Conservation (phyloP, 2,113 vertebrate genomes). For the Nothobranchius furzeri region DNA sequence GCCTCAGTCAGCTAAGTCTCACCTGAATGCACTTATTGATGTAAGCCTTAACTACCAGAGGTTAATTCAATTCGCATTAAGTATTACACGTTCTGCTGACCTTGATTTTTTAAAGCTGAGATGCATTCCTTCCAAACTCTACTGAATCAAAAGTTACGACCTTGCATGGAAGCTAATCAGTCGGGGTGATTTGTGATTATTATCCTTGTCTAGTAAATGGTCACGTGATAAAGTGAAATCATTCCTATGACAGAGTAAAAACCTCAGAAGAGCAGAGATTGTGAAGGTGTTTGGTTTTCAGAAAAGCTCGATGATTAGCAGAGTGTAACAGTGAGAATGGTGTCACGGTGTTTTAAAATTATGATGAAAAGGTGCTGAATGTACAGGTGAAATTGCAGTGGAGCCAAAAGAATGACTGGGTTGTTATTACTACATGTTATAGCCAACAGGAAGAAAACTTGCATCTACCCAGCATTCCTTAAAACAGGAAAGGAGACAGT, state of each 20-base stretch:
- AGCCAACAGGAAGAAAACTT: too few species aligned
- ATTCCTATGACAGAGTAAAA: neutral
- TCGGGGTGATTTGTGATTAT: too few species aligned
- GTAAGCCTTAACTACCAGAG: slow-evolving; percentile 5
- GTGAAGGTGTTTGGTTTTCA: neutral
- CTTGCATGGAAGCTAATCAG: neutral
- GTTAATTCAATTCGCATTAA: slow-evolving; percentile 6
- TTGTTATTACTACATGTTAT: too few species aligned
- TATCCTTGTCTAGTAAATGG: neutral
- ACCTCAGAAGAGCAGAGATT: neutral
- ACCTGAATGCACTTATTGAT: slow-evolving; percentile 1
- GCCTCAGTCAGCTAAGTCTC: neutral
- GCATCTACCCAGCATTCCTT: too few species aligned
- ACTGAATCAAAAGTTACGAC: neutral
- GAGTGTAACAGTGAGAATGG: too few species aligned
- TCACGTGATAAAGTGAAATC: neutral
- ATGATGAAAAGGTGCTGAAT: too few species aligned
- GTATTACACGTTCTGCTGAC: slow-evolving; percentile 2
- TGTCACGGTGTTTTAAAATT: too few species aligned
- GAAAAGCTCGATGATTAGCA: too few species aligned
- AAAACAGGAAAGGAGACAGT: too few species aligned
- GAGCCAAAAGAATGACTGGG: too few species aligned
- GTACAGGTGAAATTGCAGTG: too few species aligned
- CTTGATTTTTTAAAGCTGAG: slow-evolving; percentile 6
- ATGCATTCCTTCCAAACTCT: neutral